Base-by-base conservation (phyloP, 1,140 invertebrate species). In the Sminthurinus signatus region DNA sequence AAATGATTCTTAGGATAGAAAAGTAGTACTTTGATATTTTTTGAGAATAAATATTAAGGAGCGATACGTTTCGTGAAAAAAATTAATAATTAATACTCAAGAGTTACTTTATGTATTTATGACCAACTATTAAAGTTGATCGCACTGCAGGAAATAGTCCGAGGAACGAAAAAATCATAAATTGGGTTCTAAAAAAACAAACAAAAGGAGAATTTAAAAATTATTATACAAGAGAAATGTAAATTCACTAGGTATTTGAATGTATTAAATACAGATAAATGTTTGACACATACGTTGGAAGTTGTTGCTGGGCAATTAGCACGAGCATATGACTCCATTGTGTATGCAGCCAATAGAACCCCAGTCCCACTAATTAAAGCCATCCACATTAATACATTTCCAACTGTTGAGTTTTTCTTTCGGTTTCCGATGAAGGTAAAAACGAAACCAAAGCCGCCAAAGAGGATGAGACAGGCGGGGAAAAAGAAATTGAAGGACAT, bases 371-470 rank as follows among this genome's bases (percentile, higher is more conserved):
- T 75, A 43, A 86, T 84, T n/a, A 94, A 77, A 0, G 80, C 76
- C 12, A 88, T 80, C 89, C 91, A 93, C 69, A 96, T 80, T 54
- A 92, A 81, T 1, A 93, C 78, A 75, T 95, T 95, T 14, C 86
- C 82, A 58, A 73, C 56, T n/a, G 78, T 67, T 14, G 73, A 75
- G 14, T 81, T 81, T 1, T 75, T 77, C 23, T 77, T 80, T 1
- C 76, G 77, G 21, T 77, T 80, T 29, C 75, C 78, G 31, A 80
- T 78, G 0, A 86, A 63, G 1, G 82, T 82, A 0, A 89, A 78
- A 54, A 82, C 77, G 75, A 77, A 70, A 65, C 85, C 85, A 32
- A 85, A 74, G 0, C 81, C 76, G 0, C 81, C 82, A 72, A 91
- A 91, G 42, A 84, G 71, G 1, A 89, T 64, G 56, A 94, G 81